Percentiles rank a stretch among this genome's conserved stretches.
phyloP scores from a whole-genome alignment of 2,888 invertebrate genomes.

The Volucella inflata region DNA sequence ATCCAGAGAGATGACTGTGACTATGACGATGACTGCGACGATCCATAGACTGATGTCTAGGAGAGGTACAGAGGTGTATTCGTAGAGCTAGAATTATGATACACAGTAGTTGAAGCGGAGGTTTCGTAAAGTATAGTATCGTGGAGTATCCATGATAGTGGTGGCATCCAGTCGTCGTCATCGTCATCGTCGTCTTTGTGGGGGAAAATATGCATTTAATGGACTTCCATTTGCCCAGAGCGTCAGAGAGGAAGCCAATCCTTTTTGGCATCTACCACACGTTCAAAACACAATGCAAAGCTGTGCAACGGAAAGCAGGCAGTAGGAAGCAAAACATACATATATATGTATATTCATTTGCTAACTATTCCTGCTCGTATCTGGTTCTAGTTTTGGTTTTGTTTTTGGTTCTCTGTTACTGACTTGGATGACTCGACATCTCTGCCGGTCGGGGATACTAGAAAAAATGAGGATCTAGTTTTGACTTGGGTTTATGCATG shows the following conservation, averaged over 20 bases:
- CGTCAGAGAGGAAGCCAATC: conserved; percentile 74
- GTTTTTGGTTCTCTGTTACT: conserved; percentile 45
- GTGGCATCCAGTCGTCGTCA: conserved; percentile 34
- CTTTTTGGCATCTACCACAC: conserved; percentile 72
- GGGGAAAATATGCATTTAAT: conserved; percentile 74
- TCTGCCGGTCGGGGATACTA: conserved; percentile 6
- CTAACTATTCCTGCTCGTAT: conserved; percentile 25
- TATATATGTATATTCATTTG: conserved; percentile 50
- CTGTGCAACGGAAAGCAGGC: not conserved
- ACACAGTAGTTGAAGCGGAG: conserved; percentile 61
- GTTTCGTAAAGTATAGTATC: conserved; percentile 26
- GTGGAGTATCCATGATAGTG: conserved; percentile 41
- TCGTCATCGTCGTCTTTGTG: conserved; percentile 29
- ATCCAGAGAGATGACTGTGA: conserved; percentile 39
- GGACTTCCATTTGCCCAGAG: conserved; percentile 75
- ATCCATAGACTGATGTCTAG: conserved; percentile 6
- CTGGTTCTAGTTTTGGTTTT: conserved; percentile 59
- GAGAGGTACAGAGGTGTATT: too few species aligned
- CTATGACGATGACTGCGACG: conserved; percentile 15
- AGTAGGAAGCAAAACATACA: conserved; percentile 20
- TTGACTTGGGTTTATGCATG: conserved; percentile 63
- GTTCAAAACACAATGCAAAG: conserved; percentile 46
- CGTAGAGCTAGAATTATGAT: conserved; percentile 55
- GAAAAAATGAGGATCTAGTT: conserved; percentile 59
- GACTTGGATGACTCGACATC: not conserved